These are phyloP conservation scores for Peromyscus californicus DNA, from an alignment of 2,113 vertebrate species.

Conservation along the genomic window DNA sequence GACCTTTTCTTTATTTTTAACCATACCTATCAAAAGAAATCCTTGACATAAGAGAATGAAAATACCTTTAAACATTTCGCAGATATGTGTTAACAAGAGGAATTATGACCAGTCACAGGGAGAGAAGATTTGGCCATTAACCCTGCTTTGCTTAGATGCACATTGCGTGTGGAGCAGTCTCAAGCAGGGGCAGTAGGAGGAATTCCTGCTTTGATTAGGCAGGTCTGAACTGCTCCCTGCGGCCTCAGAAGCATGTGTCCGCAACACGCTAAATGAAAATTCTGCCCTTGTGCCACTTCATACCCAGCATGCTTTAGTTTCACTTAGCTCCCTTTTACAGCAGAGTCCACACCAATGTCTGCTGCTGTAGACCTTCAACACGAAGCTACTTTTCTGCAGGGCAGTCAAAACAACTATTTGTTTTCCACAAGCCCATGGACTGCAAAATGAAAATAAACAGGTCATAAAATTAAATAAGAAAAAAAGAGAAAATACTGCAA, in stretches of 20 bases:
- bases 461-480: not conserved
- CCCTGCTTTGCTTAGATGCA: not conserved
- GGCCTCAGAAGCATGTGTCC: not conserved
- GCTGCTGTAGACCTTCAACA: too few species aligned
- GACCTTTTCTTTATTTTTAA: not conserved
- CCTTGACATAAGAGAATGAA: not conserved
- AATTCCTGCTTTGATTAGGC: not conserved
- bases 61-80: not conserved
- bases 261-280: not conserved
- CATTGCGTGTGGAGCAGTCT: not conserved
- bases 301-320: not conserved
- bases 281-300: accelerated
- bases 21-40: not conserved
- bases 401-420: not conserved
- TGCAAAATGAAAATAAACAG: not conserved
- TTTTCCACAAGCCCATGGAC: not conserved
- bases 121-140: not conserved
- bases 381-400: not conserved
- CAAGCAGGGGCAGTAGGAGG: not conserved
- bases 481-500: not conserved
- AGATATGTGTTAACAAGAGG: not conserved
- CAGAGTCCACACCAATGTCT: not conserved
- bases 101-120: not conserved
- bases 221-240: not conserved
- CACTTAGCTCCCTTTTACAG: not conserved